phyloP scores from a whole-genome alignment of 2,888 invertebrate genomes.

The Zaprionus bogoriensis region DNA sequence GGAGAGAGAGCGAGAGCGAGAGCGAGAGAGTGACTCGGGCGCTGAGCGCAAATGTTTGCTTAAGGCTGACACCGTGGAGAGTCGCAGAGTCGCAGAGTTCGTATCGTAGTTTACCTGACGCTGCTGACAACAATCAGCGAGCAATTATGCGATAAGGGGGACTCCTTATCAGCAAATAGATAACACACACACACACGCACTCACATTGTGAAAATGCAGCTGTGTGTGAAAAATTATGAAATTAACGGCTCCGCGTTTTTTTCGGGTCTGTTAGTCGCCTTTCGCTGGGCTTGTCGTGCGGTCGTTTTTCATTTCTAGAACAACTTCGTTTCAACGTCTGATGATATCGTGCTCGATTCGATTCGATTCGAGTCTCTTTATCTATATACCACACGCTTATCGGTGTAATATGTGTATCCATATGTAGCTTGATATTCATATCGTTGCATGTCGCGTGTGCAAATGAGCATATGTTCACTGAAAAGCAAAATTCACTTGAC shows the following conservation, averaged over 20 bases:
- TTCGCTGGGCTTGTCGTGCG: slow-evolving; percentile 56
- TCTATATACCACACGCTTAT: slow-evolving; percentile 14
- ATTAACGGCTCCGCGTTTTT: slow-evolving; percentile 45
- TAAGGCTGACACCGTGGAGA: slow-evolving; percentile 12
- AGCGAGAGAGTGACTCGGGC: slow-evolving; percentile 1
- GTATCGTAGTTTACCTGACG: slow-evolving; percentile 55
- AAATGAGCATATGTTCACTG: slow-evolving; percentile 38
- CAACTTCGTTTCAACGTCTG: not conserved
- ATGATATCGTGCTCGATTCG: slow-evolving; percentile 12
- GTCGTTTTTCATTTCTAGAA: slow-evolving; percentile 26
- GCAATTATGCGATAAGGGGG: slow-evolving; percentile 72
- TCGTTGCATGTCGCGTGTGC: slow-evolving; percentile 31
- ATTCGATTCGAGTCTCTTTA: slow-evolving; percentile 17
- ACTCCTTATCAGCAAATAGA: slow-evolving; percentile 60
- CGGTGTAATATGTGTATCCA: slow-evolving; percentile 16
- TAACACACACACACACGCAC: slow-evolving; percentile 56
- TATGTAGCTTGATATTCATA: slow-evolving; percentile 21
- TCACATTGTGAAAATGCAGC: not conserved
- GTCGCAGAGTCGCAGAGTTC: not conserved
- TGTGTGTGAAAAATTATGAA: slow-evolving; percentile 61
- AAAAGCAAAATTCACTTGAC: slow-evolving; percentile 9
- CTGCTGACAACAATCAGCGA: slow-evolving; percentile 64
- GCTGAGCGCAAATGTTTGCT: slow-evolving; percentile 23
- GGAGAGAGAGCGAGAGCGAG: not conserved
- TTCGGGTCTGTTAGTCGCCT: slow-evolving; percentile 55